A percentile compares a stretch with the other conserved stretches of the same genome.
Evolutionary conservation across 2,797 vertebrate species (phyloP).

Genomic region (Leucoraja ocellata): DNA sequence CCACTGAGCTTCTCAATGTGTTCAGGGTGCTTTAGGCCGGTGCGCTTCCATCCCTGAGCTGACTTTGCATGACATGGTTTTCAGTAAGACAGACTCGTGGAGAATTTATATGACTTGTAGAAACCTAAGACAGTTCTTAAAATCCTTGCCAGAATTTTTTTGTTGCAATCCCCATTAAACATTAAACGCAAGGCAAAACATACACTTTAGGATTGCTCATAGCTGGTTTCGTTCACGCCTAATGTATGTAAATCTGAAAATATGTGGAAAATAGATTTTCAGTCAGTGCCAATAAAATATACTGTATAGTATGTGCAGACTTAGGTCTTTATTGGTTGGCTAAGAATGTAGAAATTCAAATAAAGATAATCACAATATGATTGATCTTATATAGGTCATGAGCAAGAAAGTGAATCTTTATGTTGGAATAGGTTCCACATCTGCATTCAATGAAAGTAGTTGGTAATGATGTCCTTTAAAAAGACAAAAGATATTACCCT

Average conservation of each 20-base stretch:
- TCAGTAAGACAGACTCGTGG: background rate
- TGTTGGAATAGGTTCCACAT: background rate
- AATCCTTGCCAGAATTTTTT: background rate
- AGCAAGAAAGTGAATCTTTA: background rate
- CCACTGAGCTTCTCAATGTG: background rate
- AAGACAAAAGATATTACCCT: background rate
- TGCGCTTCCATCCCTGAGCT: background rate
- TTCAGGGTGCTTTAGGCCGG: background rate
- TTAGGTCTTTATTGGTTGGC: background rate
- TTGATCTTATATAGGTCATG: background rate
- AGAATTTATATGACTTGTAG: slow-evolving; percentile 13
- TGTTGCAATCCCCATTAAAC: background rate
- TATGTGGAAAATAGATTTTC: background rate
- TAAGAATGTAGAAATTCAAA: slow-evolving; percentile 2
- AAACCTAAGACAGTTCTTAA: background rate
- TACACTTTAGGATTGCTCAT: background rate
- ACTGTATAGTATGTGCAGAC: background rate
- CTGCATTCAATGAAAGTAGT: background rate
- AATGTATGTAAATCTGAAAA: slow-evolving; percentile 1
- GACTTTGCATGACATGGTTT: background rate
- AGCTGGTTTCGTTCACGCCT: background rate
- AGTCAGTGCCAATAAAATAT: slow-evolving; percentile 11
- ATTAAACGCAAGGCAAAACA: background rate
- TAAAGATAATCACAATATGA: background rate
- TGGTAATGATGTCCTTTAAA: background rate